Percentiles rank a stretch among this genome's conserved stretches.
phyloP scores from a whole-genome alignment of 1,140 invertebrate genomes.

The Drosophila leontia region DNA sequence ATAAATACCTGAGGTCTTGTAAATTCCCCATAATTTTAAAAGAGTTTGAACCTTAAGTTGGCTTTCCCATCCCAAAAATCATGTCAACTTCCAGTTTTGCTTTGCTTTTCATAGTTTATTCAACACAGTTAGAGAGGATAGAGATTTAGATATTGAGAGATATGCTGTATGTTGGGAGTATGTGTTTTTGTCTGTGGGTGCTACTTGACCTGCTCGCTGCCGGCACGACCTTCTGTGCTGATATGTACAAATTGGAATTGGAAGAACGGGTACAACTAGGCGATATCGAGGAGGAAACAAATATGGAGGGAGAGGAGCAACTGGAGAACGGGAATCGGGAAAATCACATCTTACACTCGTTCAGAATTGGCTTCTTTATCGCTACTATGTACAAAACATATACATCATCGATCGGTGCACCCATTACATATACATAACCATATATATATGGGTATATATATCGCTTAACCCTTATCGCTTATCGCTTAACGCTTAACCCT shows the following conservation, averaged over 20 bases:
- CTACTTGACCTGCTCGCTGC: constrained; percentile 32
- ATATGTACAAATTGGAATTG: constrained; percentile 68
- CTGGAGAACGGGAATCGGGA: constrained; percentile 16
- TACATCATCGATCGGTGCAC: constrained; percentile 40
- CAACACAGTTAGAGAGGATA: constrained; percentile 66
- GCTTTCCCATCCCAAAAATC: constrained; percentile 36
- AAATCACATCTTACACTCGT: constrained; percentile 38
- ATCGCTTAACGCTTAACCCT: constrained; percentile 24
- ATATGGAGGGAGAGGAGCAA: constrained; percentile 38
- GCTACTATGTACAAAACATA: constrained; percentile 56
- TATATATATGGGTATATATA: constrained; percentile 14
- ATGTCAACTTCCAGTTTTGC: constrained; percentile 30
- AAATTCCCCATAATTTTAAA: background rate
- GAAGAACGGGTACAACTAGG: constrained; percentile 39
- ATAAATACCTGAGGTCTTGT: background rate
- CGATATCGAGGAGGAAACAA: constrained; percentile 41
- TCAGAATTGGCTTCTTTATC: constrained; percentile 39
- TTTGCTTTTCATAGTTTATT: constrained; percentile 72
- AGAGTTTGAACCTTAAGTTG: too few species aligned
- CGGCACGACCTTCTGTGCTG: constrained; percentile 14
- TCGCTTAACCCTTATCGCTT: constrained; percentile 34
- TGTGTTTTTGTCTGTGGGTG: constrained; percentile 10
- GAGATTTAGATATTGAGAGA: constrained; percentile 68
- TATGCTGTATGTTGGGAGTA: constrained; percentile 43
- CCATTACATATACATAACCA: constrained; percentile 19